Evolutionary conservation across 2,888 invertebrate species (phyloP), one percentile per base, ranked within the genome.

Genomic region (Sphaeridia pumilis): DNA sequence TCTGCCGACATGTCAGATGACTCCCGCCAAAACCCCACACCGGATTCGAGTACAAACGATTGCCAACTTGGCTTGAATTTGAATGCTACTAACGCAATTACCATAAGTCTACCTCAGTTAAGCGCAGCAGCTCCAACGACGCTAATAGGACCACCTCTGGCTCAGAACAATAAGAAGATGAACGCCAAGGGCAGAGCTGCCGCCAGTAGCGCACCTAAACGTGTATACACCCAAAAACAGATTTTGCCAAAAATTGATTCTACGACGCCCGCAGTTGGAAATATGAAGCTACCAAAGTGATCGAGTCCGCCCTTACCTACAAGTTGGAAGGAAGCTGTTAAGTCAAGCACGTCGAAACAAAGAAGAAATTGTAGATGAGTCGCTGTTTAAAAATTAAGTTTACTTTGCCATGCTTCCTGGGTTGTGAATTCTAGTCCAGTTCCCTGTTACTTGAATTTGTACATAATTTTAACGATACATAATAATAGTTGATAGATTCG

Each of bases 231-330:
- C 12, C 64, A 63, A 49, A 64, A 64, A 49, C 64, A 64, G 55
- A 64, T 64, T 44, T 54, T 64, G 49, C 64, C 64, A n/a, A 64
- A 64, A 56, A 64, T 64, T 55, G 64, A 64, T 54, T 63, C 63
- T 4, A 64, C 64, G 24, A 64, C 64, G 41, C 61, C 64, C 48
- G 58, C 64, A 5, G 53, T 56, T n/a, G 58, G 56, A 52, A 58
- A 58, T 44, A 54, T 41, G n/a, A n/a, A n/a, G n/a, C n/a, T n/a
- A n/a, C n/a, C n/a, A n/a, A n/a, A n/a, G n/a, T n/a, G n/a, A n/a
- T 42, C 49, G 20, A 44, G 7, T 26, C 22, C 5, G 2, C 22
- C n/a, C 4, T 22, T 3, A 20, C 24, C n/a, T n/a, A n/a, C n/a
- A n/a, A n/a, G n/a, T n/a, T n/a, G n/a, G n/a, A n/a, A n/a, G n/a